phyloP scores from a whole-genome alignment of 2,113 vertebrate species.

The Tragulus kanchil region DNA sequence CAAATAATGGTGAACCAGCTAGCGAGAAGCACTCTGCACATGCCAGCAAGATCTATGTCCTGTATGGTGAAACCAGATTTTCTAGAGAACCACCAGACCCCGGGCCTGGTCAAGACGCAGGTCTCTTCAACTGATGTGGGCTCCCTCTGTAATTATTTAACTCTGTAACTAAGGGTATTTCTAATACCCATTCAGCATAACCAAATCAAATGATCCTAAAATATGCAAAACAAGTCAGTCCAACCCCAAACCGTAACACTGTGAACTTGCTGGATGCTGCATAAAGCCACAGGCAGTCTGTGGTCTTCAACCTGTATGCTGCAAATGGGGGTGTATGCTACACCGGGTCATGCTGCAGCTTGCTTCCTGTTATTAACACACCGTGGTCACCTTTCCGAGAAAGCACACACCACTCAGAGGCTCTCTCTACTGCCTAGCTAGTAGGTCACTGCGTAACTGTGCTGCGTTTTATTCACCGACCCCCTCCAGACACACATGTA shows the following conservation, averaged over 20 bases:
- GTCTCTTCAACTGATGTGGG: not conserved
- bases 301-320: not conserved
- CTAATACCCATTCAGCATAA: not conserved
- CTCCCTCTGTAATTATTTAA: not conserved
- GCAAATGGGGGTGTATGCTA: not conserved
- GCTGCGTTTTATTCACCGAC: not conserved
- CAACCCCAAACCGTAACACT: not conserved
- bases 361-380: not conserved
- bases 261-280: fast-evolving
- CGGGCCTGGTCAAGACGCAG: fast-evolving
- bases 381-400: not conserved
- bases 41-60: not conserved
- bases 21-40: not conserved
- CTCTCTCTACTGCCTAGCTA: not conserved
- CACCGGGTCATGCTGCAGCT: fast-evolving
- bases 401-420: not conserved
- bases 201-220: not conserved
- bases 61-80: not conserved
- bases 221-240: not conserved
- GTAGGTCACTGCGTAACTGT: fast-evolving
- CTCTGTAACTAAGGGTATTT: not conserved
- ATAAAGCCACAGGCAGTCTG: too few relatives aligned
- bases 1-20: not conserved
- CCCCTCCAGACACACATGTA: fast-evolving
- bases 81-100: not conserved